phyloP scores from a whole-genome alignment of 2,888 invertebrate species.

The Pandemis corylana region DNA sequence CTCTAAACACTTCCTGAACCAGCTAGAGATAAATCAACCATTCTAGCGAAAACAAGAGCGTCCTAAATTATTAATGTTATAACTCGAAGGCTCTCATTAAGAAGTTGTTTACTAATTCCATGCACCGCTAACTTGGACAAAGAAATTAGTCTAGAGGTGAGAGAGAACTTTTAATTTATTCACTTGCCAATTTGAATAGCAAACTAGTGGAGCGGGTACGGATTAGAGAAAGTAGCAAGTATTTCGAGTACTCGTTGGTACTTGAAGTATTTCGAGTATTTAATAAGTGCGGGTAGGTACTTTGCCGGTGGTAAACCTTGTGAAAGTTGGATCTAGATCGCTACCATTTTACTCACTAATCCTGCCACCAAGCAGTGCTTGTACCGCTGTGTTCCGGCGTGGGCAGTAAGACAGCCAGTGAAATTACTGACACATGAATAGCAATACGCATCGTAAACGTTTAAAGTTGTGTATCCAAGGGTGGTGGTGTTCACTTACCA shows the following conservation, averaged over 20 bases:
- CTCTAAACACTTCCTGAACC: background rate
- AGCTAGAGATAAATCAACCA: constrained; percentile 27
- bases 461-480: no score
- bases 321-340: no score
- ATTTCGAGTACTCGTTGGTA: background rate
- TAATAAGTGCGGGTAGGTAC: no score
- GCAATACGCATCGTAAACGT: no score
- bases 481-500: no score
- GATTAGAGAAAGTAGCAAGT: constrained; percentile 12
- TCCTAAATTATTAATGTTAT: constrained; percentile 37
- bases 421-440: no score
- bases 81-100: constrained; percentile 32
- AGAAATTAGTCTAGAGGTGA: constrained; percentile 41
- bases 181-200: constrained; percentile 42
- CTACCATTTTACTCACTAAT: no score
- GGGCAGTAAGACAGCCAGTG: no score
- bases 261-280: no score
- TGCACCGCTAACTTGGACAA: constrained; percentile 38
- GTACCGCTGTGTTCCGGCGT: no score
- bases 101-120: constrained; percentile 40
- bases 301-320: no score
- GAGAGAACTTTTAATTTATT: constrained; percentile 41
- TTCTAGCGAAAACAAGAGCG: constrained; percentile 13
- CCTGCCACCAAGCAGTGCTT: no score
- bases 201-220: constrained; percentile 32